Conservation (phyloP, 2,888 invertebrate genomes). For the Oscheius myriophilus region DNA sequence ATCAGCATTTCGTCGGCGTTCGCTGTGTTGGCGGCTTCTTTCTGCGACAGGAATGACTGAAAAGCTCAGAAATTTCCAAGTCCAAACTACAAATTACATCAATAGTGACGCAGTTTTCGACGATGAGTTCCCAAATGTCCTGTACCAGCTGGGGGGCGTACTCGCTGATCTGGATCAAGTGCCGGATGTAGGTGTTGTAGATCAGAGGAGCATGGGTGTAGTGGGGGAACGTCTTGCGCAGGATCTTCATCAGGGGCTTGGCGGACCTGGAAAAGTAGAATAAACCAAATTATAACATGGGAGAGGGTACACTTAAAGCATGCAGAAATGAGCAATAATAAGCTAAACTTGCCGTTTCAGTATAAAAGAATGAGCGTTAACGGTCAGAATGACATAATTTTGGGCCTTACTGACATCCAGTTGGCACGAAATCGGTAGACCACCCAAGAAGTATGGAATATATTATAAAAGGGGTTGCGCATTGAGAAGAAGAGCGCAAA, state of each 20-base stretch:
- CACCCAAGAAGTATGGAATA: too few species aligned
- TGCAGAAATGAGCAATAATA: too few species aligned
- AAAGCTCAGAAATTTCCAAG: neutral
- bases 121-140: conserved; percentile 50
- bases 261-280: conserved; percentile 37
- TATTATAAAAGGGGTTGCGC: too few species aligned
- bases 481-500: too few species aligned
- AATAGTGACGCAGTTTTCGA: conserved; percentile 44
- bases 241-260: conserved; percentile 35
- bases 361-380: too few species aligned
- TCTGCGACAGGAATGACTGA: conserved; percentile 3
- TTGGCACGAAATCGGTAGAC: too few species aligned
- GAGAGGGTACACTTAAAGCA: too few species aligned
- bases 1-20: neutral
- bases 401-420: too few species aligned
- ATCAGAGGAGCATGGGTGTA: conserved; percentile 28
- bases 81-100: conserved; percentile 44
- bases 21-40: neutral
- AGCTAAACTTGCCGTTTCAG: too few species aligned
- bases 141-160: conserved; percentile 40
- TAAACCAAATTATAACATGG: neutral
- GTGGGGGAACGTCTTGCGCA: conserved; percentile 37
- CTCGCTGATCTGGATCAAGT: conserved; percentile 45
- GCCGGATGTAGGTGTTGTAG: conserved; percentile 35
- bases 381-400: too few species aligned